Evolutionary conservation across 2,797 vertebrate species (phyloP).

Genomic region (Saxicola maurus): DNA sequence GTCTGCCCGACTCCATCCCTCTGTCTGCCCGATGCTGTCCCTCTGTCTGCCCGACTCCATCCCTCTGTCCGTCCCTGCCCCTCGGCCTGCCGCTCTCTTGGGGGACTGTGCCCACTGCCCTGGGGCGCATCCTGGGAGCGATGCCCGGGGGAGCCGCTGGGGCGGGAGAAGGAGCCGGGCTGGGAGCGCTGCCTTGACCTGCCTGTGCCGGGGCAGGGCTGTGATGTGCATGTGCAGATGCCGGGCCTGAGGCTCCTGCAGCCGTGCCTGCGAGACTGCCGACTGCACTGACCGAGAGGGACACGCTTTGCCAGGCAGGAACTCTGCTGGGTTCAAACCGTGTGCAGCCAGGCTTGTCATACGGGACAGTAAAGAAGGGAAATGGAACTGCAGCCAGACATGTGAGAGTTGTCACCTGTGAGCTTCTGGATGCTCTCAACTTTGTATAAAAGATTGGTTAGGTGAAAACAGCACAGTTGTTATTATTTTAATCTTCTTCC

Average conservation of each 20-base stretch:
- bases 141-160: neutral
- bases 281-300: fast-evolving
- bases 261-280: neutral
- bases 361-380: fast-evolving
- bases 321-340: neutral
- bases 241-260: neutral
- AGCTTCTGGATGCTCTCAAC: neutral
- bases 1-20: neutral
- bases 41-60: neutral
- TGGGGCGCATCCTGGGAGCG: neutral
- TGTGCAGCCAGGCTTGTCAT: neutral
- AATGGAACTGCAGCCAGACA: fast-evolving
- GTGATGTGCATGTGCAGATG: fast-evolving
- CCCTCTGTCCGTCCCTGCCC: too few relatives aligned
- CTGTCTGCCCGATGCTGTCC: too few relatives aligned
- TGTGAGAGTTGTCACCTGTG: neutral
- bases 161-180: neutral
- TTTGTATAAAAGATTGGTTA: neutral
- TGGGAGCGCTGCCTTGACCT: neutral
- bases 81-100: neutral
- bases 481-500: neutral
- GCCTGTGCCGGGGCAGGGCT: fast-evolving
- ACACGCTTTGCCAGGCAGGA: neutral
- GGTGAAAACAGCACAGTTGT: neutral
- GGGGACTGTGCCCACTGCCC: neutral